These are phyloP conservation scores for Drosophila grimshawi DNA, from an alignment of 1,140 invertebrate species.

Conservation along the genomic window DNA sequence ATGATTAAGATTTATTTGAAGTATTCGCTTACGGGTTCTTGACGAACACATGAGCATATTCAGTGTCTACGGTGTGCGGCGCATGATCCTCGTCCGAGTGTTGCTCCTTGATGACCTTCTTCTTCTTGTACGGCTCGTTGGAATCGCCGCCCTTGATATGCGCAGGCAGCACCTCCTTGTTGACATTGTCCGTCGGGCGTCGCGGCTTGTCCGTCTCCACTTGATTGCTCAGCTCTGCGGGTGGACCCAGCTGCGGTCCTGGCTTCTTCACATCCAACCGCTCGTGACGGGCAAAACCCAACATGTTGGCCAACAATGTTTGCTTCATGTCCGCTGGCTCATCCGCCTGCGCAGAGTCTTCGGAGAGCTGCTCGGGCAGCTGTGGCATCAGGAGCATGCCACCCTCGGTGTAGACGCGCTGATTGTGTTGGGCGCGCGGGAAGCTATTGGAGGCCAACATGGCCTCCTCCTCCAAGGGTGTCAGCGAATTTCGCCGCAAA, in stretches of 20 bases:
- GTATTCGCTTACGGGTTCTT: slow-evolving; percentile 78
- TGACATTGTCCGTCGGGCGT: slow-evolving; percentile 37
- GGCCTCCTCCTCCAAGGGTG: slow-evolving; percentile 78
- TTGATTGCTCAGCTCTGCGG: slow-evolving; percentile 61
- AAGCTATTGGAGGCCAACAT: slow-evolving; percentile 77
- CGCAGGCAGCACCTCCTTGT: slow-evolving; percentile 79
- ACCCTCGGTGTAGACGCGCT: slow-evolving; percentile 87
- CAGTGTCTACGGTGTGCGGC: slow-evolving; percentile 84
- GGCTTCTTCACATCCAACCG: slow-evolving; percentile 97
- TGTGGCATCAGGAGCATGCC: slow-evolving; percentile 86
- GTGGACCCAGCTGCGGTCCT: slow-evolving; percentile 90
- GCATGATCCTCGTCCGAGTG: slow-evolving; percentile 84
- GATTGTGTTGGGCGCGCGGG: slow-evolving; percentile 48
- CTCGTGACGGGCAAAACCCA: slow-evolving; percentile 93
- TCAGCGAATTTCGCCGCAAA: slow-evolving; percentile 71
- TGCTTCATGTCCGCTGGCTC: slow-evolving; percentile 82
- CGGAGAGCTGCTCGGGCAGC: slow-evolving; percentile 42
- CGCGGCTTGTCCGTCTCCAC: slow-evolving; percentile 59
- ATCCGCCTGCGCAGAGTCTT: slow-evolving; percentile 59
- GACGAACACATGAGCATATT: slow-evolving; percentile 84
- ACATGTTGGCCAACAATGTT: slow-evolving; percentile 77
- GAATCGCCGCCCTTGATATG: slow-evolving; percentile 76
- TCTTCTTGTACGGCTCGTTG: slow-evolving; percentile 76
- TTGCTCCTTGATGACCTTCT: slow-evolving; percentile 74
- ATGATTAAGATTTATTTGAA: neutral